These are phyloP conservation scores for Loxodonta africana DNA, from an alignment of 2,113 vertebrate species.

Conservation along the genomic window DNA sequence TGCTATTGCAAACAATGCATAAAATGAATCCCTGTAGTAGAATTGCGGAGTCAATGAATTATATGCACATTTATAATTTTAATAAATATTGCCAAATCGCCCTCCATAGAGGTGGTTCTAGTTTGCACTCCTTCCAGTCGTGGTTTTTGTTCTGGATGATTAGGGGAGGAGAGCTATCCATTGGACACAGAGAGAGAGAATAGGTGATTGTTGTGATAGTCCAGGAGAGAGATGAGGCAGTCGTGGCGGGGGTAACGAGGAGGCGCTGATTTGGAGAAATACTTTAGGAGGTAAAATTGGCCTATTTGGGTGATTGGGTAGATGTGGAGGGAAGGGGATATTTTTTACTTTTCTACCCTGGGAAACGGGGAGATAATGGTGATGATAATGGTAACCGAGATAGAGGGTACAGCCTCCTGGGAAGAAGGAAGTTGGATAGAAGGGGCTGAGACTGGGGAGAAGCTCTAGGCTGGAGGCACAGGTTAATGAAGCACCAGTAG, in stretches of 20 bases:
- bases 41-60: neutral
- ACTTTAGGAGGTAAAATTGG: neutral
- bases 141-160: rapidly evolving
- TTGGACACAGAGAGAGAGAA: neutral
- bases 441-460: neutral
- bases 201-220: rapidly evolving
- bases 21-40: neutral
- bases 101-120: neutral
- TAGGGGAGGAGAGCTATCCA: rapidly evolving
- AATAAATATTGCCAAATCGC: neutral
- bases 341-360: neutral
- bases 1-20: rapidly evolving
- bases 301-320: neutral
- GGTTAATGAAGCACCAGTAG: neutral
- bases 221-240: neutral
- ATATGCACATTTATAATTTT: neutral
- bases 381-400: neutral
- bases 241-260: neutral
- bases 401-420: neutral
- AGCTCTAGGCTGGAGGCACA: neutral
- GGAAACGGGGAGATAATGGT: neutral
- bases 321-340: too few species aligned
- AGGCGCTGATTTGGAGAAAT: neutral
- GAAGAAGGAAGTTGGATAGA: neutral
- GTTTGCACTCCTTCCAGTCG: neutral